Evolutionary conservation across 2,888 invertebrate genomes (phyloP), one percentile per base, ranked within the genome.

Genomic region (Blera fallax): DNA sequence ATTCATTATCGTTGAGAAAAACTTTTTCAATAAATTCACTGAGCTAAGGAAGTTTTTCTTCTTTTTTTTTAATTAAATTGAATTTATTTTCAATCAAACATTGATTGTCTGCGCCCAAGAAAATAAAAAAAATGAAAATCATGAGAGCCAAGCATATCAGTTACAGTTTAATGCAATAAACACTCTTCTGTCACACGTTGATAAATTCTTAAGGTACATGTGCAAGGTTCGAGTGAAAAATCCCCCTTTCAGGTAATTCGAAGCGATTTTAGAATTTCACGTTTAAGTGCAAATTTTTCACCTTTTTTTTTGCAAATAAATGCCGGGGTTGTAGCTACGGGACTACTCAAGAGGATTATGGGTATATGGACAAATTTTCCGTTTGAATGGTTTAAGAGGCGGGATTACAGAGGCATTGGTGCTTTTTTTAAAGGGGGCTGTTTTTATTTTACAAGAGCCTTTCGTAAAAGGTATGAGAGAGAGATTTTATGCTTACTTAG

Each of bases 311-410:
- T 37, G 8, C 2, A 0, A 54, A 37, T 40, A 18, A 29, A 2
- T 11, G 14, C 14, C 37, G 27, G 18, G 54, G n/a, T 16, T 7
- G 43, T 11, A 18, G 18, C 8, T 27, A 40, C 27, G 50, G 34
- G 67, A 74, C 74, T 74, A 43, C 60, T 69, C 65, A 40, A 60
- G 67, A 52, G 76, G 81, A 76, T 81, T 76, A 81, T 54, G 54
- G 50, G 50, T 67, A 52, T 74, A 65, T 52, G 80, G 50, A 64
- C 45, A 64, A 43, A 81, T 81, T 81, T 81, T 81, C 67, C 45
- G 21, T 81, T 67, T 69, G 62, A 81, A 37, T 48, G 62, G 45
- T 34, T 69, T 60, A 14, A 52, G 24, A 27, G 54, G 52, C 18
- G 27, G 65, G 80, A 73, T 73, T 73, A 73, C 60, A 40, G 27